These are phyloP conservation scores for Laspeyria flexula DNA, from an alignment of 2,888 invertebrate genomes.

Conservation along the genomic window DNA sequence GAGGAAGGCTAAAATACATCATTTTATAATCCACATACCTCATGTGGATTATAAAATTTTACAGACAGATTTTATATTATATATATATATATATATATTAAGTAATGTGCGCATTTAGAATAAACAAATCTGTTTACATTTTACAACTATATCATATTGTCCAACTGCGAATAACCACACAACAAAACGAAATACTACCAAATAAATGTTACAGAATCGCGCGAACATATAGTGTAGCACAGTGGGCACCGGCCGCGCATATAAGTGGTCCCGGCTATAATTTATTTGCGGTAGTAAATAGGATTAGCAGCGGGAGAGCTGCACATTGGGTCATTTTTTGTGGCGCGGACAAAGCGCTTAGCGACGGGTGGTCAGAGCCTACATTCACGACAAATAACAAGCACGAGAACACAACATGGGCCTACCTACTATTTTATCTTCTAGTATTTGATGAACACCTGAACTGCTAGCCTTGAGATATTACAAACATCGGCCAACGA, in stretches of 20 bases:
- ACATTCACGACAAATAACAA: background rate
- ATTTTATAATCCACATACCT: no score
- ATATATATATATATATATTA: no score
- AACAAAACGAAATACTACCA: slow-evolving; percentile 51
- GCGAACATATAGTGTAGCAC: slow-evolving; percentile 55
- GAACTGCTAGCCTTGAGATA: slow-evolving; percentile 15
- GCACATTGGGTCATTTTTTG: slow-evolving; percentile 75
- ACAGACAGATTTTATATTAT: no score
- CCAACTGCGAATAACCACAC: slow-evolving; percentile 36
- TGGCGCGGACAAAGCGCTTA: slow-evolving; percentile 54
- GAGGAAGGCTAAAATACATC: no score
- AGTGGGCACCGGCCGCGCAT: slow-evolving; percentile 59
- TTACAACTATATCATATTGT: slow-evolving; percentile 10
- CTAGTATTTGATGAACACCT: slow-evolving; percentile 27
- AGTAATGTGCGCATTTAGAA: no score
- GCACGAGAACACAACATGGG: slow-evolving; percentile 24
- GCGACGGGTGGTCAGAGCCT: slow-evolving; percentile 37
- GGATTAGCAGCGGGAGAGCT: slow-evolving; percentile 76
- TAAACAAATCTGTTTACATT: no score
- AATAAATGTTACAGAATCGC: slow-evolving; percentile 47
- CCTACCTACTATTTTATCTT: slow-evolving; percentile 30
- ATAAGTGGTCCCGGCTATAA: slow-evolving; percentile 71
- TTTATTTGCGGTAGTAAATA: slow-evolving; percentile 80
- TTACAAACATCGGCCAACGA: slow-evolving; percentile 26
- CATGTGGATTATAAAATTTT: no score